Conservation (phyloP, 2,888 invertebrate species). For the Drosophila recens region DNA sequence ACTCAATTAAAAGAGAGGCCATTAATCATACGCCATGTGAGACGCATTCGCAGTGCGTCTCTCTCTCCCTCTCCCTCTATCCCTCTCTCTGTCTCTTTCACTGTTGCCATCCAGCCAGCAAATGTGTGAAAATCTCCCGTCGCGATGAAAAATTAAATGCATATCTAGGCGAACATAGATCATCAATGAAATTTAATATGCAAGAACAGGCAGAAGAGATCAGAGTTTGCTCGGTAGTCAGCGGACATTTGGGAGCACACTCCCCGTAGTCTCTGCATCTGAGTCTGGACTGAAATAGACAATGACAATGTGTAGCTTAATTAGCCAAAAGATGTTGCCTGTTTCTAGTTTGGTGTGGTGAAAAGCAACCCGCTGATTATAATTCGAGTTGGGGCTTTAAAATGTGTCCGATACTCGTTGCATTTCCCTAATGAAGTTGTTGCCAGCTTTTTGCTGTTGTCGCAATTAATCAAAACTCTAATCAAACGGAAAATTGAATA, state of each 20-base stretch:
- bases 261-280: slow-evolving; percentile 5
- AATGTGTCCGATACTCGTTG: slow-evolving; percentile 33
- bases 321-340: slow-evolving; percentile 77
- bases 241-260: slow-evolving; percentile 54
- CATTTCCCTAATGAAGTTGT: slow-evolving; percentile 72
- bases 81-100: background rate
- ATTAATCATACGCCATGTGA: slow-evolving; percentile 79
- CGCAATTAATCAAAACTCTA: slow-evolving; percentile 77
- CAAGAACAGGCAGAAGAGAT: slow-evolving; percentile 38
- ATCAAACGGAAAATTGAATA: slow-evolving; percentile 68
- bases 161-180: slow-evolving; percentile 77
- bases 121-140: slow-evolving; percentile 83
- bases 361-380: slow-evolving; percentile 67
- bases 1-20: slow-evolving; percentile 77
- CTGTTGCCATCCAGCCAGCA: slow-evolving; percentile 27
- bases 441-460: slow-evolving; percentile 12
- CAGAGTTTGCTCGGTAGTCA: slow-evolving; percentile 19
- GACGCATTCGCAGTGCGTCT: slow-evolving; percentile 18
- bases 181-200: slow-evolving; percentile 84
- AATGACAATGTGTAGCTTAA: slow-evolving; percentile 81
- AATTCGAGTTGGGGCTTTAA: slow-evolving; percentile 48
- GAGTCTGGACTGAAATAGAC: slow-evolving; percentile 33
- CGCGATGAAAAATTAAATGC: slow-evolving; percentile 82
- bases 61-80: background rate
- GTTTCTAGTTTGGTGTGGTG: slow-evolving; percentile 10